Conservation (phyloP, 2,888 invertebrate species). For the Nebria brevicollis region DNA sequence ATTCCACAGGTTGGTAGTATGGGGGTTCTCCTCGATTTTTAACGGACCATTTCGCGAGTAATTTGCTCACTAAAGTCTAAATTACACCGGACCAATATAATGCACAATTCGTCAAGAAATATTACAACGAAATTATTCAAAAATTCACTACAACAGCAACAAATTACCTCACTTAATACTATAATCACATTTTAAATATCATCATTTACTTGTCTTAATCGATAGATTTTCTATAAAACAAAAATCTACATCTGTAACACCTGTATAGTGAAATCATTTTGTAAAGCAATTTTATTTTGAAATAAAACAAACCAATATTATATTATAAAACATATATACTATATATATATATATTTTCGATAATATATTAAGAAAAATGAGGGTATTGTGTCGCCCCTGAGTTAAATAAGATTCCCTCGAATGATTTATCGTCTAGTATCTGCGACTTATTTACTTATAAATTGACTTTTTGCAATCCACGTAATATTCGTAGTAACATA, state of each 20-base stretch:
- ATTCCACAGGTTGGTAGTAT: background rate
- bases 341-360: background rate
- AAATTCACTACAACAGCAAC: background rate
- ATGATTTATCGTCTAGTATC: constrained; percentile 24
- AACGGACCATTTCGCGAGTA: background rate
- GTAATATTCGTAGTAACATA: constrained; percentile 48
- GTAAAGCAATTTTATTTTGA: too few relatives aligned
- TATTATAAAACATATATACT: background rate
- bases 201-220: too few relatives aligned
- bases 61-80: background rate
- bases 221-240: background rate
- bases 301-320: too few relatives aligned
- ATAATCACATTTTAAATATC: too few relatives aligned
- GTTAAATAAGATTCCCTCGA: background rate
- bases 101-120: background rate
- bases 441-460: constrained; percentile 50
- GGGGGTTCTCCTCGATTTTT: background rate
- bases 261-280: background rate
- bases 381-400: background rate
- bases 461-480: constrained; percentile 49
- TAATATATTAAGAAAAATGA: constrained; percentile 1
- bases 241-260: background rate
- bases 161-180: background rate
- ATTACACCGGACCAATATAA: background rate
- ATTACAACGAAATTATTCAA: background rate